Base-by-base conservation (phyloP, 64 coral and sea anemone genomes). In the Montipora efflorescens region DNA sequence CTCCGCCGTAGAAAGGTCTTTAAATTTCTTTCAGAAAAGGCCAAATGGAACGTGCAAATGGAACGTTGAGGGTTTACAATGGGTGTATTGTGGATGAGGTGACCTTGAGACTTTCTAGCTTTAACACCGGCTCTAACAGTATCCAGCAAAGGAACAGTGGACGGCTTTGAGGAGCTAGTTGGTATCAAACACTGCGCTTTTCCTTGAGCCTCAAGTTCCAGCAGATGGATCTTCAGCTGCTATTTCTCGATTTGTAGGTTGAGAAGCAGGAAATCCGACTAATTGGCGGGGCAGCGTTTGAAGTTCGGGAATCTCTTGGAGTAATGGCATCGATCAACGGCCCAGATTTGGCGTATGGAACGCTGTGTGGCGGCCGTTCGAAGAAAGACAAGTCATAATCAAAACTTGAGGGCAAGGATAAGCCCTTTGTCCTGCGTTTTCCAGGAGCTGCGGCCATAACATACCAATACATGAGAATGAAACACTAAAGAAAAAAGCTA, bases 221-320 rank as follows among this genome's bases (percentile, higher is more conserved):
- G 71, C 21, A 74, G 71, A 36, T 8, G 0, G 22, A 36, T 74
- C 71, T 74, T n/a, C 10, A 74, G 71, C 71, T 74, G 71, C 23
- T 74, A 25, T 74, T 74, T 74, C 71, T 74, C 23, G 12, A 74
- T 74, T 74, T 44, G 71, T 28, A 74, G 71, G 21, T 74, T 22
- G 5, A 74, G 71, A 36, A 74, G 71, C 21, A 28, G 71, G 7
- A 74, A 74, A 23, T 74, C 71, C 23, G 21, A 74, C 4, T n/a
- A 28, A 23, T 36, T 74, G 22, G 1, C 71, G 22, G 23, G 36
- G 8, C 23, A 28, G 71, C 23, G 3, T 74, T 74, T 74, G 21
- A 74, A 74, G 6, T 11, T 10, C 18, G 5, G 8, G 71, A 74
- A 74, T 6, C 21, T 28, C 71, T 8, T 74, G 71, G 71, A 74